Conservation (phyloP, 2,113 vertebrate genomes). For the Odocoileus hemionus region DNA sequence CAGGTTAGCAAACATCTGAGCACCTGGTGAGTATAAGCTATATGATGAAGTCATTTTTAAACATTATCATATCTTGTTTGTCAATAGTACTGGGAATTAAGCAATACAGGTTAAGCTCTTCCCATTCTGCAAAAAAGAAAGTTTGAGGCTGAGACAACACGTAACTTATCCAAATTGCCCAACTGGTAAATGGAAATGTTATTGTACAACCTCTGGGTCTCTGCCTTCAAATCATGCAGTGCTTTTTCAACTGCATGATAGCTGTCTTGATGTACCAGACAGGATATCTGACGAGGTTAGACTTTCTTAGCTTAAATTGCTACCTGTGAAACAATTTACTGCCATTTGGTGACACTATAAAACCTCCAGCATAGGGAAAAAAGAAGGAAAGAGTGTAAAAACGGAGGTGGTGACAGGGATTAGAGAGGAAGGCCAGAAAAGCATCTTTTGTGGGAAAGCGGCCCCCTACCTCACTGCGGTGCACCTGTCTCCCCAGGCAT, state of each 20-base stretch:
- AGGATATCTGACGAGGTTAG: not conserved
- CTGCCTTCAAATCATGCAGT: not conserved
- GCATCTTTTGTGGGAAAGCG: not conserved
- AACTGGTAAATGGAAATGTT: not conserved
- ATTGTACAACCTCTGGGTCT: not conserved
- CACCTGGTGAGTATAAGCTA: not conserved
- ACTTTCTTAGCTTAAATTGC: not conserved
- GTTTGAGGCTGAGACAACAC: not conserved
- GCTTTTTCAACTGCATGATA: not conserved
- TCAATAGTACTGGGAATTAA: not conserved
- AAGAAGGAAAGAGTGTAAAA: not conserved
- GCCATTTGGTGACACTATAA: not conserved
- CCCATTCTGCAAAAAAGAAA: not conserved
- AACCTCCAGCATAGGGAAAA: not conserved
- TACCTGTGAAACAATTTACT: not conserved
- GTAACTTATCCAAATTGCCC: not conserved
- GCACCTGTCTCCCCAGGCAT: slow-evolving; percentile 83
- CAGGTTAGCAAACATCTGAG: not conserved
- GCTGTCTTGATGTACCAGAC: not conserved
- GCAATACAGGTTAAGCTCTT: not conserved
- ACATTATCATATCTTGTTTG: not conserved
- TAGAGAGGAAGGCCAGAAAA: no score
- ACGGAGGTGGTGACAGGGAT: no score
- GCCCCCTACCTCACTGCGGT: not conserved
- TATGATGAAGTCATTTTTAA: not conserved